A percentile compares a stretch with the other conserved stretches of the same genome.
Evolutionary conservation across 2,113 vertebrate genomes (phyloP).

Genomic region (Seriola dumerili): DNA sequence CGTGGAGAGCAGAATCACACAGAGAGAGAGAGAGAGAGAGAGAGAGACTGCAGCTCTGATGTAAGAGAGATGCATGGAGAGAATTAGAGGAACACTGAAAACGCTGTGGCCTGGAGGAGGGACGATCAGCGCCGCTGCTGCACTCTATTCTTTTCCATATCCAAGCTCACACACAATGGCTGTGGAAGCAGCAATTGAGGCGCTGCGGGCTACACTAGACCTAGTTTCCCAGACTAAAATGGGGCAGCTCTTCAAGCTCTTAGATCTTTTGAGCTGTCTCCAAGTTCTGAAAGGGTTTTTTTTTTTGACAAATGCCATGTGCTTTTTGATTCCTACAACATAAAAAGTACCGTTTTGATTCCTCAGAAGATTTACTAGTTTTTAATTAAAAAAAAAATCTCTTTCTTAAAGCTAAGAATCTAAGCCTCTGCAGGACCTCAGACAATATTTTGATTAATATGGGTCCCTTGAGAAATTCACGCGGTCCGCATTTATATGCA

Average conservation of each 20-base stretch:
- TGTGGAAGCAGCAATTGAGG: conserved; percentile 73
- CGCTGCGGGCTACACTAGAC: conserved; percentile 85
- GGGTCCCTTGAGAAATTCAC: conserved; percentile 75
- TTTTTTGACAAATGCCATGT: conserved; percentile 37
- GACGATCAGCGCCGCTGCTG: conserved; percentile 56
- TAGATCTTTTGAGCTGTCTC: conserved; percentile 64
- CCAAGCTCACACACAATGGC: conserved; percentile 74
- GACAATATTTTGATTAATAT: conserved; percentile 72
- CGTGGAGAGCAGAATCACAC: conserved; percentile 55
- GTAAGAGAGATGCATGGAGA: conserved; percentile 66
- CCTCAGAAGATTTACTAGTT: neutral
- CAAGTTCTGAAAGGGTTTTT: conserved; percentile 50
- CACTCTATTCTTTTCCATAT: conserved; percentile 72
- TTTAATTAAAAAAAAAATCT: conserved; percentile 27
- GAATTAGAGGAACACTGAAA: conserved; percentile 75
- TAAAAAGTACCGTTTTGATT: conserved; percentile 4
- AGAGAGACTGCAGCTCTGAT: conserved; percentile 48
- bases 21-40: neutral
- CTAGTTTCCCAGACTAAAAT: conserved; percentile 83
- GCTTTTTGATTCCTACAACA: conserved; percentile 23
- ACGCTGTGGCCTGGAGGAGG: conserved; percentile 78
- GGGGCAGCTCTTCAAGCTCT: conserved; percentile 74
- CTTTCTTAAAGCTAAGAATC: conserved; percentile 6
- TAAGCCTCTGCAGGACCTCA: conserved; percentile 30
- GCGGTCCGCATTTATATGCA: conserved; percentile 80